Base-by-base conservation (phyloP, 30 jellyfish, hydroid and myxozoan species). In the Aurelia coerulea region DNA sequence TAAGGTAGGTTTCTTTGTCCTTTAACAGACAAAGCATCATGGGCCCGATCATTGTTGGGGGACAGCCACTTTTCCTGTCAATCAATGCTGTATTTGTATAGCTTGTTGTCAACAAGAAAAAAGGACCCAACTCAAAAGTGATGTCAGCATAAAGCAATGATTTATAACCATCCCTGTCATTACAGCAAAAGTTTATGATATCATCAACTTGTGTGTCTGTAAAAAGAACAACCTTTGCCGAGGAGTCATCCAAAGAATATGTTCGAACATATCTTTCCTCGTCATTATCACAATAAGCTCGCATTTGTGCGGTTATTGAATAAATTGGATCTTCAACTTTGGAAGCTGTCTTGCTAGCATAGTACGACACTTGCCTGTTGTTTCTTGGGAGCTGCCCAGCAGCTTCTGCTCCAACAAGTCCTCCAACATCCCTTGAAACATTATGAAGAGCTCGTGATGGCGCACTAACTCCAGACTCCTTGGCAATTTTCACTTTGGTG, bases 31-130 rank as follows among this genome's bases (percentile, higher is more conserved):
- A 72, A 15, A 72, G 68, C 83, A 72, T 41, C 83, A 72, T 72
- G 73, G 83, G 83, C 65, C 83, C 83, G 31, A 72, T 72, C 83
- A 72, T 72, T 72, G 83, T 10, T 19, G 83, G 83, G 29, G 69
- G 5, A 7, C 69, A 3, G 65, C 68, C 83, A 72, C 68, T 39
- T 37, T 31, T 72, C 68, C 33, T 19, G 33, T 17, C 68, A 19
- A 12, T 17, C 70, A 72, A 42, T 12, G 69, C 83, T 72, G 83
- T 72, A 72, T 72, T 72, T 72, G 23, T 37, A 17, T 72, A 72
- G 35, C 37, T 37, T 13, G 69, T 37, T 31, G 35, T 31, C 14
- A 72, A 72, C 54, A 72, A n/a, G 69, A 72, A 72, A 37, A 72
- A 72, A 31, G 68, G 65, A 72, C 83, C 83, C 35, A 37, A 74